These are phyloP conservation scores for Acromyrmex echinatior DNA, from an alignment of 1,140 invertebrate species.

Conservation along the genomic window DNA sequence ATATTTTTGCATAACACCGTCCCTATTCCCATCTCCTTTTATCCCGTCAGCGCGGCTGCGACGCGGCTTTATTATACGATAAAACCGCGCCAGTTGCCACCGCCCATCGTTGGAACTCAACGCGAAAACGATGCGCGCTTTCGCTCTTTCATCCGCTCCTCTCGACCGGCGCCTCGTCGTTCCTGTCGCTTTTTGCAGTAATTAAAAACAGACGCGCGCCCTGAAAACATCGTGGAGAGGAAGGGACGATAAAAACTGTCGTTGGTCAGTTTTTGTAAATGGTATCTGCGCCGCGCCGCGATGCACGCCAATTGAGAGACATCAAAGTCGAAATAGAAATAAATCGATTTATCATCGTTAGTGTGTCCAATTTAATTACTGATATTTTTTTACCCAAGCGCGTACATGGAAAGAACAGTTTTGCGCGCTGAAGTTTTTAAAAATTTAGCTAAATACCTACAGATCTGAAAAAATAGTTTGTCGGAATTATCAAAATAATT, in stretches of 20 bases:
- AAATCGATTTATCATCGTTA: conserved; percentile 22
- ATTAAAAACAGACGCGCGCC: conserved; percentile 54
- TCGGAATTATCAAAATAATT: too few species aligned
- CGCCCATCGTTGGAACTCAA: conserved; percentile 17
- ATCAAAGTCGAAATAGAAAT: not conserved
- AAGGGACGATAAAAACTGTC: not conserved
- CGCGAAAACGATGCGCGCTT: conserved; percentile 52
- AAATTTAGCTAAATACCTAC: too few species aligned
- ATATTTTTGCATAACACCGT: conserved; percentile 73
- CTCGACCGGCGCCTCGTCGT: conserved; percentile 10
- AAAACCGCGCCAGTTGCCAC: conserved; percentile 57
- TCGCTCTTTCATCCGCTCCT: conserved; percentile 25
- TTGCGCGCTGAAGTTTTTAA: too few species aligned
- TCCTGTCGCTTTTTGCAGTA: conserved; percentile 49
- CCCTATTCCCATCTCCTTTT: conserved; percentile 22
- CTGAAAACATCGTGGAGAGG: conserved; percentile 2
- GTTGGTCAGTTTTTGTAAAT: conserved; percentile 19
- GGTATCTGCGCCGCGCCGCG: not conserved
- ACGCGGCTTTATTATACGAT: conserved; percentile 67
- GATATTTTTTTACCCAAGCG: not conserved
- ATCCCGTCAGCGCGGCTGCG: conserved; percentile 21
- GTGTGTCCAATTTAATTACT: conserved; percentile 26
- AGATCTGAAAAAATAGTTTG: too few species aligned
- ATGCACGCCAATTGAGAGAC: conserved; percentile 2
- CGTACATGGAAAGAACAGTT: not conserved